phyloP scores from a whole-genome alignment of 2,888 invertebrate species.

The Seira musarum region DNA sequence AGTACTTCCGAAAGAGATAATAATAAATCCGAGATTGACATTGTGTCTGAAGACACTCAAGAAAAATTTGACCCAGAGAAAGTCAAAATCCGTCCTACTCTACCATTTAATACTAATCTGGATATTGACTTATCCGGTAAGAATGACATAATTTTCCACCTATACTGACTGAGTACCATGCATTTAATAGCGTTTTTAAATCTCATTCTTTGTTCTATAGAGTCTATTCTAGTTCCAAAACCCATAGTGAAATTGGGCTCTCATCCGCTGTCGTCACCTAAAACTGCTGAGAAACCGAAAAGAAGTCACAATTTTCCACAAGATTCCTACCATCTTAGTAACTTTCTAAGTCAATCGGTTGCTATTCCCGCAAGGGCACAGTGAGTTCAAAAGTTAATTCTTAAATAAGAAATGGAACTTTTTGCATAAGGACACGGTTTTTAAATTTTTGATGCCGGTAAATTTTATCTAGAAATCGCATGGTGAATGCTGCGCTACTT shows the following conservation, averaged over 20 bases:
- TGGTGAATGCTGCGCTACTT: constrained; percentile 63
- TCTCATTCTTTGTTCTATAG: not conserved
- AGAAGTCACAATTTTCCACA: constrained; percentile 3
- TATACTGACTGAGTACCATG: not conserved
- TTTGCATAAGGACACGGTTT: not conserved
- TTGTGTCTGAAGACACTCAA: constrained; percentile 7
- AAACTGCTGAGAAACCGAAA: not conserved
- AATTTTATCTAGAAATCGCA: constrained; percentile 53
- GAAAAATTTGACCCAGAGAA: constrained; percentile 63
- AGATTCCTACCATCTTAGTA: constrained; percentile 53
- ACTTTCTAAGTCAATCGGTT: constrained; percentile 63
- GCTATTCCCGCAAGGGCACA: constrained; percentile 59
- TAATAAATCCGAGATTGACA: not conserved
- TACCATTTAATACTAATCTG: constrained; percentile 44
- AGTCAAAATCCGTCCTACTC: constrained; percentile 38
- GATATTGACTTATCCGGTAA: constrained; percentile 37
- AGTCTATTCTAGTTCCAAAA: constrained; percentile 25
- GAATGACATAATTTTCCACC: too few species aligned
- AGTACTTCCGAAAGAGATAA: not conserved
- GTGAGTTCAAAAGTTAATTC: too few species aligned
- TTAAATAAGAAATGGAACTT: too few species aligned
- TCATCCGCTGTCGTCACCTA: not conserved
- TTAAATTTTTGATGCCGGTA: constrained; percentile 26
- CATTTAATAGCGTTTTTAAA: too few species aligned
- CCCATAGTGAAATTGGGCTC: constrained; percentile 11